Base-by-base conservation (phyloP, 2,113 vertebrate genomes). In the Lophura nycthemera region DNA sequence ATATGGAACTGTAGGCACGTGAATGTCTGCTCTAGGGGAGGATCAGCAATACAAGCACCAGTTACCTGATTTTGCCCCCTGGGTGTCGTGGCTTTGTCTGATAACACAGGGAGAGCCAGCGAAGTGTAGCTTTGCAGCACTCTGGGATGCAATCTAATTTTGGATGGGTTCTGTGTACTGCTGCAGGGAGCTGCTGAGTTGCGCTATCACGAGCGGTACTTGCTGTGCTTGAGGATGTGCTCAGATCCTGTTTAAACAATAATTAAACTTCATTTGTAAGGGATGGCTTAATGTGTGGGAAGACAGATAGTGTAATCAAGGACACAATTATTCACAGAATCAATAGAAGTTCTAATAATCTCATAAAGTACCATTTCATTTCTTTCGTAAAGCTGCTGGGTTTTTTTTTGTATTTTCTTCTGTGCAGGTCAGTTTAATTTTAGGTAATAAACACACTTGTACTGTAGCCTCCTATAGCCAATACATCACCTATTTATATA, bases 261-360 rank as follows among this genome's bases (percentile, higher is more conserved):
- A 88, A 97, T 93, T 90, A 91, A 52, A 88, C 89, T 95, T 90
- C 50, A 77, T 94, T 95, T 89, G 30, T 45, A 61, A 56, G 38
- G 22, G 19, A 75, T 57, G 74, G 59, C 34, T 94, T 86, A 88
- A 81, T 24, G 60, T 70, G 78, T 86, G 66, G 74, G 54, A 89
- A 75, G 93, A 50, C 76, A 91, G 81, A 88, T 73, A 83, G 87
- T 89, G 83, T 67, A 83, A 92, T 91, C 88, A 90, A 91, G 79
- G 70, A 76, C 77, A 22, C 25, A 13, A 85, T 81, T 89, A 93
- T 84, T 91, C 85, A 81, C 83, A 81, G 92, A 95, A 92, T 89
- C 88, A 90, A 94, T 88, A 72, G 70, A 56, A 67, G 91, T 92
- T 91, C 52, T 88, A 94, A 81, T 81, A 74, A 75, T 59, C 61